Evolutionary conservation across 2,888 invertebrate genomes (phyloP).

Genomic region (Aleiodes leptofemur): DNA sequence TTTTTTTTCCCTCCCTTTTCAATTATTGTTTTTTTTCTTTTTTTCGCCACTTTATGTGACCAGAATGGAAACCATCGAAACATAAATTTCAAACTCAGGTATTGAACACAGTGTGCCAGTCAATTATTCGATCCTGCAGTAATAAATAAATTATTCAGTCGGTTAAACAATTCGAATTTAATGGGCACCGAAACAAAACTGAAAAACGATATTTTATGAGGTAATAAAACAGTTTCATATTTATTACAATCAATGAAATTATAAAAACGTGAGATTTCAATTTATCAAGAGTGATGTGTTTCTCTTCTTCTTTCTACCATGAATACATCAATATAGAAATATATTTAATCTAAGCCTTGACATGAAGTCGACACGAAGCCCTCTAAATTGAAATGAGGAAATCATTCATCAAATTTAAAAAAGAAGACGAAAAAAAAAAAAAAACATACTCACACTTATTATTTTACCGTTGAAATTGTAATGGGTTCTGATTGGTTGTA

Average conservation of each 20-base stretch:
- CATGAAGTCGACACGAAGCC: not conserved
- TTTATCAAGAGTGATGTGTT: conserved; percentile 17
- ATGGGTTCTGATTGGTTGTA: conserved; percentile 18
- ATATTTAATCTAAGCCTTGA: conserved; percentile 1
- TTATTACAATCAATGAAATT: not conserved
- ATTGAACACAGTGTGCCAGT: conserved; percentile 15
- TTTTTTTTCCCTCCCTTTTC: not conserved
- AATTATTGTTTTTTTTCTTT: not conserved
- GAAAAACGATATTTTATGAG: conserved; percentile 28
- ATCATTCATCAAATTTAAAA: conserved; percentile 25
- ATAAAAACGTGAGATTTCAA: conserved; percentile 25
- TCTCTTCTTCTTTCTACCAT: not conserved
- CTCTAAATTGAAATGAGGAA: conserved; percentile 10
- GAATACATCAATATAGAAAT: not conserved
- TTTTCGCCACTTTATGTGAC: not conserved
- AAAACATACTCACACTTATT: not conserved
- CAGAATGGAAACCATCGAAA: conserved; percentile 8
- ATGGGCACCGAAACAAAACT: conserved; percentile 18
- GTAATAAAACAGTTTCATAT: not conserved
- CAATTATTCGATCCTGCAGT: conserved; percentile 16
- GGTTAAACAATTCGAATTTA: conserved; percentile 24
- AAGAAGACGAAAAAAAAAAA: conserved; percentile 1
- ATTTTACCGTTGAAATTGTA: conserved; percentile 7
- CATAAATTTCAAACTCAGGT: conserved; percentile 21
- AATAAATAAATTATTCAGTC: conserved; percentile 29